phyloP scores from a whole-genome alignment of 2,113 vertebrate species.

The Aldabrachelys gigantea region DNA sequence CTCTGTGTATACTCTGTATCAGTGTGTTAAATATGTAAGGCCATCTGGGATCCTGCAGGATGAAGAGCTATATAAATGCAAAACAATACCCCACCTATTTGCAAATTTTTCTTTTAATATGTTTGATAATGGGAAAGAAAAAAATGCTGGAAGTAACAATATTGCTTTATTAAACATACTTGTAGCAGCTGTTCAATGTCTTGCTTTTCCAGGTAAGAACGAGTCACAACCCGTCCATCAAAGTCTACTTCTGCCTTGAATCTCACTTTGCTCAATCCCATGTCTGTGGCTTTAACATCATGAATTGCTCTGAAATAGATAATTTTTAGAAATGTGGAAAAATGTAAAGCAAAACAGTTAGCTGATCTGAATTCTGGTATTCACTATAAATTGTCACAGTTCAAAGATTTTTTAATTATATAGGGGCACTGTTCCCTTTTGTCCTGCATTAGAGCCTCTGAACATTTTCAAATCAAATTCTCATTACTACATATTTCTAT shows the following conservation, averaged over 20 bases:
- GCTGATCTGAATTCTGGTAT: background rate
- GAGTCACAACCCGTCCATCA: slow-evolving; percentile 95
- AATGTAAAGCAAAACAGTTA: background rate
- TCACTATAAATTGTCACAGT: background rate
- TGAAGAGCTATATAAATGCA: background rate
- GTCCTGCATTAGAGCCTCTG: background rate
- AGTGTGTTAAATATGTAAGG: background rate
- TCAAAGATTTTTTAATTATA: background rate
- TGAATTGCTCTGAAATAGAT: slow-evolving; percentile 90
- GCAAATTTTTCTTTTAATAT: slow-evolving; percentile 8
- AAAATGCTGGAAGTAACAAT: background rate
- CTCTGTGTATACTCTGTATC: background rate
- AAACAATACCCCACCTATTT: background rate
- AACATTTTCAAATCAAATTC: background rate
- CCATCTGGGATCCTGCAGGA: background rate
- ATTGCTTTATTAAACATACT: slow-evolving; percentile 76
- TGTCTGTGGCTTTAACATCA: slow-evolving; percentile 97
- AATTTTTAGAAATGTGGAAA: slow-evolving; percentile 35
- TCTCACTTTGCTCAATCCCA: slow-evolving; percentile 97
- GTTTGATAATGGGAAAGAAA: slow-evolving; percentile 2
- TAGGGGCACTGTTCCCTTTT: background rate
- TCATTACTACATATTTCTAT: background rate
- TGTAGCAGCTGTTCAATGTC: slow-evolving; percentile 96
- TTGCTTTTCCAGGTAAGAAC: slow-evolving; percentile 98
- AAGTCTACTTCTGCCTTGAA: slow-evolving; percentile 99